Base-by-base conservation (phyloP, 2,797 vertebrate species). In the Tapirus indicus region DNA sequence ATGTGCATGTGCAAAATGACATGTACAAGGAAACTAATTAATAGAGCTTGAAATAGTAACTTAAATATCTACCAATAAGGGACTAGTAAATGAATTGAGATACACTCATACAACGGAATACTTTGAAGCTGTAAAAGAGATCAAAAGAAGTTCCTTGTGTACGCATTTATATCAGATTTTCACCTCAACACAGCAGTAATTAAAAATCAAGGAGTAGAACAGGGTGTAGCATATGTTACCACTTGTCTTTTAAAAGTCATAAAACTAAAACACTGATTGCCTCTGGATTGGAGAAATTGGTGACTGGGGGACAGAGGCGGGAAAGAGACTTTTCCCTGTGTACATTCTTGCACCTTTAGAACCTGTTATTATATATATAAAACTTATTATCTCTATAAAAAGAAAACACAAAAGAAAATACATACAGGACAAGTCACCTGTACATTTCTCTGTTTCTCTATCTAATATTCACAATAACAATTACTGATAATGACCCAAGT, bases 341-440 rank as follows among this genome's bases (percentile, higher is more conserved):
- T 17, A 47, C 10, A 2, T 56, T 72, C 58, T 38, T 23, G 10
- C 41, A 62, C 32, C 44, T 91, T 94, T 62, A 78, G 38, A 94
- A 38, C 38, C 38, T 38, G 38, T 38, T 38, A 38, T 38, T 38
- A 38, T 38, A 38, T 38, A 38, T 38, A 38, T 38, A 38, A 38
- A 38, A 38, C 38, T 38, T 38, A 21, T 41, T 87, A 69, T n/a
- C 27, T 27, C n/a, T 49, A 79, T 58, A 60, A 86, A 88, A 80
- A 56, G 47, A 71, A 84, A 96, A 86, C n/a, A 79, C 77, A 68
- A 91, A 38, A 88, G 91, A 92, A 79, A 79, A 74, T 29, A 72
- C 6, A 87, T 14, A 41, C 20, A 64, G 52, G 7, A 88, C 60
- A 88, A 95, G 82, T 94, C 87, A 38, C 20, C 27, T 20, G 14